Base-by-base conservation (phyloP, 2,888 invertebrate species). In the Dascillus cervinus region DNA sequence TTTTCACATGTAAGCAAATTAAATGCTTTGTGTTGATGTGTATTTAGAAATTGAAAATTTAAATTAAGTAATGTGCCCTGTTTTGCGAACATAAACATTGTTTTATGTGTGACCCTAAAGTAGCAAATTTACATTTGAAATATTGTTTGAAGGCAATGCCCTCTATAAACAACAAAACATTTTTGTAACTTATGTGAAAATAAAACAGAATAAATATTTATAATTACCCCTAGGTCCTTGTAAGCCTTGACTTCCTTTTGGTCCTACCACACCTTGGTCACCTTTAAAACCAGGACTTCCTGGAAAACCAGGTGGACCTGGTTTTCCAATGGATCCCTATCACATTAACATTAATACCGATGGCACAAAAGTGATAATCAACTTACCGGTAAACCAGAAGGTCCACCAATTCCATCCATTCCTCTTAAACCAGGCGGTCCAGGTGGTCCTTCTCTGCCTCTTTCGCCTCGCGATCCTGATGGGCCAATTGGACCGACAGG, bases 301-400 rank as follows among this genome's bases (percentile, higher is more conserved):
- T 4, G 87, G 84, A 53, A 88, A 86, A 2, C 91, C 91, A 12
- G 88, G 86, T 9, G 86, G 69, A 2, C 90, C 91, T 11, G 83
- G 69, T 65, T 89, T 88, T 2, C 91, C 91, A 28, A 80, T 66
- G 13, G 79, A 72, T 19, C 90, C 90, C 77, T 83, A 42, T 2
- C 57, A 60, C 41, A 8, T 13, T 12, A 34, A 30, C 17, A 33
- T 17, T n/a, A 28, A 13, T n/a, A 31, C 13, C 11, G 8, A 25
- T 6, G 8, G 4, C 8, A 17, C 5, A 4, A 17, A 17, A 17
- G 4, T 17, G 21, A 9, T 15, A 2, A 13, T 29, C 21, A 11
- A 24, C 25, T 15, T 69, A 83, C 81, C 47, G 80, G 73, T 44
- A 75, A 66, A 34, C 86, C 86, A n/a, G 85, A 81, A 1, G 84